phyloP scores from a whole-genome alignment of 2,888 invertebrate species.

The Platerodrilus igneus region DNA sequence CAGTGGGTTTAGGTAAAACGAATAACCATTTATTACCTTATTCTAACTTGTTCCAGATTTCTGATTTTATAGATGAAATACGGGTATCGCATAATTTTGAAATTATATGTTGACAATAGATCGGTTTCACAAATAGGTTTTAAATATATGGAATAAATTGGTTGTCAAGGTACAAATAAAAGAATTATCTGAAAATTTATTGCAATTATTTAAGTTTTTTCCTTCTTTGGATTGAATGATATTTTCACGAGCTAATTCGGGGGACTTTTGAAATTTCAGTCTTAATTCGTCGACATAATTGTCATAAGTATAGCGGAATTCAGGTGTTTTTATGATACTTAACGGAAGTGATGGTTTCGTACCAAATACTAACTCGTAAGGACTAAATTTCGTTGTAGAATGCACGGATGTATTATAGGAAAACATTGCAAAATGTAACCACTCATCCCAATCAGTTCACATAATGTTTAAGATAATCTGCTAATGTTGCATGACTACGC shows the following conservation, averaged over 20 bases:
- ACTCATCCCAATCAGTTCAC: conserved; percentile 24
- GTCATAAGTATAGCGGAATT: conserved; percentile 33
- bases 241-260: conserved; percentile 29
- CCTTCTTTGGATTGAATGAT: conserved; percentile 25
- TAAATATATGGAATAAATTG: no score
- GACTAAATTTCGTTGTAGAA: conserved; percentile 30
- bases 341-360: conserved; percentile 23
- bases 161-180: no score
- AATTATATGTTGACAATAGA: no score
- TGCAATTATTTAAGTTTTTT: no score
- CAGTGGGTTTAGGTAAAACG: no score
- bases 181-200: no score
- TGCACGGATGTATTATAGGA: conserved; percentile 33
- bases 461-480: conserved; percentile 35
- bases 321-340: conserved; percentile 21
- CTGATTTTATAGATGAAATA: no score
- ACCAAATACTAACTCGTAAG: conserved; percentile 35
- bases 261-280: conserved; percentile 26
- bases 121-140: no score
- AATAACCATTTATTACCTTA: no score
- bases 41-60: no score
- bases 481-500: conserved; percentile 35
- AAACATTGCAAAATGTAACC: conserved; percentile 26
- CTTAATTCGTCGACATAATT: conserved; percentile 26
- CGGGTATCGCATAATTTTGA: no score